Base-by-base conservation (phyloP, 2,888 invertebrate genomes). In the Mellilla xanthometata region DNA sequence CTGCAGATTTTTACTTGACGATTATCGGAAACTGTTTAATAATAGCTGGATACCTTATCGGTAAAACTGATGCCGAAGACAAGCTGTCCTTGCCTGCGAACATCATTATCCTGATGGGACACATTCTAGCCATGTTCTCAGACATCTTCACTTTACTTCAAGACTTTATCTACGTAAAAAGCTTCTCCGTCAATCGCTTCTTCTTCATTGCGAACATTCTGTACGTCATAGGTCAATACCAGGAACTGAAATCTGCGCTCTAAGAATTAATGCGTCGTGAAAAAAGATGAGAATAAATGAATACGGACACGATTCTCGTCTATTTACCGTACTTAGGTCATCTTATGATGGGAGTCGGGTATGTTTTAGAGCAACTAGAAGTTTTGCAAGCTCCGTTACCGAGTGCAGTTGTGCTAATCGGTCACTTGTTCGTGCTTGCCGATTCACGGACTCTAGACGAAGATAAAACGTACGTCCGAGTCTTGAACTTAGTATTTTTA, bases 291-390 rank as follows among this genome's bases (percentile, higher is more conserved):
- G 24, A 64, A 54, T 81, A 78, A 77, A 50, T 69, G 42, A 49
- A 70, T 39, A 40, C 66, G 27, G 41, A 59, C 23, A 48, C 48
- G 9, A 29, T 62, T 23, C 6, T 77, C 11, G 9, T 56, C 28
- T 82, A 74, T 54, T 54, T 82, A 43, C 78, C 85, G 11, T 77
- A 75, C 52, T 31, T 78, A 11, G 87, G 87, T 24, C 82, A 86
- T 42, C 49, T 59, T 22, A 34, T 87, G 23, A 84, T 87, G 85
- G 76, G 74, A 1, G 1, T 80, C 10, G 88, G 86, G n/a, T 86
- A 83, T 55, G 34, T 75, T n/a, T 43, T 84, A 22, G 82, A 87
- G 53, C 81, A 82, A 36, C 56, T 81, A 5, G 69, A 72, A 9
- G 55, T 51, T 41, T 40, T 76, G 0, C 56, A 60, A 1, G 73